Base-by-base conservation (phyloP, 2,888 invertebrate species). In the Anagyrus pseudococci region DNA sequence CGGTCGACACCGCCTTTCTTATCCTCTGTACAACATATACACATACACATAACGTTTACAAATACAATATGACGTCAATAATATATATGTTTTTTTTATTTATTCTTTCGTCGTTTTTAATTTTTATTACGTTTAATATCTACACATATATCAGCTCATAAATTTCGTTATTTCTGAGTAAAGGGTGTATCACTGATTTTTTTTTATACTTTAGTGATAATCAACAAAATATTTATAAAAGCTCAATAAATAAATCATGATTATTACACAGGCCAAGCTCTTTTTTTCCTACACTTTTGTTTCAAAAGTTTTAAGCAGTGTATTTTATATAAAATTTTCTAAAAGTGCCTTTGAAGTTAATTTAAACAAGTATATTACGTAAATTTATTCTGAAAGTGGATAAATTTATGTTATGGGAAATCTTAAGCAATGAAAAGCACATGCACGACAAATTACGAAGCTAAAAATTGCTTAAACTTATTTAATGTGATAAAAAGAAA, bases 1-100 rank as follows among this genome's bases (percentile, higher is more conserved):
- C 94, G 90, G 86, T 94, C 94, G 84, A 94, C 94, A 80, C 91
- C 92, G 84, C 91, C 91, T 85, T 93, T 93, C 86, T 93, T 93
- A 86, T 93, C 93, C 85, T 93, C 92, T 87, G 91, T 79, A 81
- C 84, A 85, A 85, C 83, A 85, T 83, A 85, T 82, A 85, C 78
- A 83, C 81, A 84, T 83, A 80, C 84, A 80, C 77, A 76, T 79
- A 76, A 80, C 79, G 77, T 78, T 74, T 73, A 76, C 77, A 73
- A 68, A 76, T 76, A 78, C 61, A 73, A 74, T 68, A 62, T 54
- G 52, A 33, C 40, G 33, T 56, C 44, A 20, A 41, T 59, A 56
- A 43, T 49, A 55, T 33, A 19, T 61, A 23, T 20, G 26, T 48
- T 17, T 43, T 43, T 54, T 25, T 43, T 41, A 19, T 46, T 23